A percentile compares a stretch with the other conserved stretches of the same genome.
These are phyloP conservation scores for Drosophila mercatorum DNA, from an alignment of 2,888 invertebrate genomes.

Conservation along the genomic window DNA sequence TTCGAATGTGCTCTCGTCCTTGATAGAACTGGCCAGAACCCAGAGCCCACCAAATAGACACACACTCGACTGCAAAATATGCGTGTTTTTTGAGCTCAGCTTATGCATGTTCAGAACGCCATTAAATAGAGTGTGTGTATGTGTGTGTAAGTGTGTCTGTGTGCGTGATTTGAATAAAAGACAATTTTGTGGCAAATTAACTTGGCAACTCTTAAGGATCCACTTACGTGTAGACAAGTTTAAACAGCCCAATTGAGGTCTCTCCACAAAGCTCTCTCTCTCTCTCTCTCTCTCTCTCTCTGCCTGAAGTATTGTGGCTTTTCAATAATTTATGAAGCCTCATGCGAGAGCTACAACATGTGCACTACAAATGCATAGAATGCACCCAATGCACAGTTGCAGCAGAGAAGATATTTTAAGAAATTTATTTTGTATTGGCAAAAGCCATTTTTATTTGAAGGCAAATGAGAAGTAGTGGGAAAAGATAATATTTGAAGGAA, in stretches of 20 bases:
- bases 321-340: conserved; percentile 13
- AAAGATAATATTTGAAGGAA: neutral
- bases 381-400: conserved; percentile 1
- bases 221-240: conserved; percentile 5
- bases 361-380: neutral
- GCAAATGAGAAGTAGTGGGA: neutral
- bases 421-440: neutral
- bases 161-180: conserved; percentile 36
- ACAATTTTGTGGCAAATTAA: conserved; percentile 60
- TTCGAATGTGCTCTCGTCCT: conserved; percentile 56
- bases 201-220: conserved; percentile 38
- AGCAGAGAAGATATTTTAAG: neutral
- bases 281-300: conserved; percentile 1
- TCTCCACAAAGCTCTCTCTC: conserved; percentile 5
- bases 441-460: neutral
- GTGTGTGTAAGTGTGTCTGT: conserved; percentile 3
- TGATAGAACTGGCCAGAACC: conserved; percentile 11
- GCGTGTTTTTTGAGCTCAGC: conserved; percentile 56
- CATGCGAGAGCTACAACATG: neutral
- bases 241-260: conserved; percentile 19
- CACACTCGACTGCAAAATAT: conserved; percentile 52
- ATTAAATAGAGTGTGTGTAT: conserved; percentile 9
- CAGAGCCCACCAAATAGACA: conserved; percentile 49
- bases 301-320: conserved; percentile 13
- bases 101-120: conserved; percentile 51